Evolutionary conservation across 1,140 invertebrate species (phyloP), one percentile per base, ranked within the genome.

Genomic region (Drosophila eugracilis): DNA sequence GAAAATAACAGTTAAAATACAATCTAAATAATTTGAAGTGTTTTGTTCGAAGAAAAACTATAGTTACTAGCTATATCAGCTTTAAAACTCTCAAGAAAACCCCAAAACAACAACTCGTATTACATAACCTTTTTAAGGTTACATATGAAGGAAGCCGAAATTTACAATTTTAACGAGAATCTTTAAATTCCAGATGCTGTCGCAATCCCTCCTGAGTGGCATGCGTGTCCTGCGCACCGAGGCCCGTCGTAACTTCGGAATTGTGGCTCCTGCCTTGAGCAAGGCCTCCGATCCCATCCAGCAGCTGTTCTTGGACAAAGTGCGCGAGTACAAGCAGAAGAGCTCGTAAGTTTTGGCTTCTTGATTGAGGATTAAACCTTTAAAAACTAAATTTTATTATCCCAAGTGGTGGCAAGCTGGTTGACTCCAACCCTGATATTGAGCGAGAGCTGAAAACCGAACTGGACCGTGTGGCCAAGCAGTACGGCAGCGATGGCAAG

Each of bases 271-370:
- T 17, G 94, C 92, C 22, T 90, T 96, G 49, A 94, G 96, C 84
- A 96, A 96, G 90, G 95, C 94, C 4, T 92, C 93, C 4, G 98
- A 99, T 92, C 97, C 97, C 5, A 97, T 99, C 89, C 98, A 99
- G 90, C 96, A 98, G 92, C 91, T 99, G 21, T 99, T 99, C 91
- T 78, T 98, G 36, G 96, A 98, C 50, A 98, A 98, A 94, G 94
- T 99, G 69, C 94, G 94, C 48, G 97, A 98, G 92, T 99, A 98
- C 92, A 96, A 95, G 65, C 72, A 89, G 42, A 91, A 91, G 70
- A 91, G 90, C 78, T 30, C 76, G 91, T 92, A 53, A 75, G 74
- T 75, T 36, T 42, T 3, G 3, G 4, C 1, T 7, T 4, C 1
- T 5, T 0, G 0, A 45, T 4, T n/a, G n/a, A n/a, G n/a, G n/a